phyloP scores from a whole-genome alignment of 2,888 invertebrate genomes.

The Antheraea yamamai region DNA sequence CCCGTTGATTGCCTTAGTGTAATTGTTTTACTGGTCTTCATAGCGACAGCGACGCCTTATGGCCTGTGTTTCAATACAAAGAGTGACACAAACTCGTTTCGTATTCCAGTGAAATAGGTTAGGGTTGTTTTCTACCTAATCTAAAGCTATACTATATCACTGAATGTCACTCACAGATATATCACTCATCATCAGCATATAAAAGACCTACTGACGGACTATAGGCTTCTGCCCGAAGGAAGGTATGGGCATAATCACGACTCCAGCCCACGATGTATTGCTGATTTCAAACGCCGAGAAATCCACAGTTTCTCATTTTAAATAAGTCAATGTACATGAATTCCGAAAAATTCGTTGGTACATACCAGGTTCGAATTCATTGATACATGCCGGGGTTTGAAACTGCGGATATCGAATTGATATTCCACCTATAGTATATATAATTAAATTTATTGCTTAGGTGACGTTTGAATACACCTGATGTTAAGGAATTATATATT shows the following conservation, averaged over 20 bases:
- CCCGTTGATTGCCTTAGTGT: neutral
- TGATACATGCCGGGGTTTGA: too few species aligned
- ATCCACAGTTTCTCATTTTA: too few species aligned
- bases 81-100: conserved; percentile 25
- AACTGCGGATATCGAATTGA: too few species aligned
- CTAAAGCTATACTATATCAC: neutral
- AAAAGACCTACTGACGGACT: too few species aligned
- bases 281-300: too few species aligned
- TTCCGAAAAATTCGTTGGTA: too few species aligned
- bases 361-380: too few species aligned
- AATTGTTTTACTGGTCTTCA: conserved; percentile 14
- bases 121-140: neutral
- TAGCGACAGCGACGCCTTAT: conserved; percentile 11
- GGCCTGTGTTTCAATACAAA: conserved; percentile 25
- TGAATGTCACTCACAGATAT: neutral
- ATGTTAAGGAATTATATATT: neutral
- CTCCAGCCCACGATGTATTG: too few species aligned
- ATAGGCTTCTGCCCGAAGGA: too few species aligned
- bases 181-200: neutral
- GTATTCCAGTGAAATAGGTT: conserved; percentile 12
- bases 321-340: too few species aligned
- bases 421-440: neutral
- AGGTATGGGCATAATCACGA: too few species aligned
- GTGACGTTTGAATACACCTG: neutral
- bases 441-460: neutral